Evolutionary conservation across 2,797 vertebrate genomes (phyloP).

Genomic region (Sphenodon punctatus): DNA sequence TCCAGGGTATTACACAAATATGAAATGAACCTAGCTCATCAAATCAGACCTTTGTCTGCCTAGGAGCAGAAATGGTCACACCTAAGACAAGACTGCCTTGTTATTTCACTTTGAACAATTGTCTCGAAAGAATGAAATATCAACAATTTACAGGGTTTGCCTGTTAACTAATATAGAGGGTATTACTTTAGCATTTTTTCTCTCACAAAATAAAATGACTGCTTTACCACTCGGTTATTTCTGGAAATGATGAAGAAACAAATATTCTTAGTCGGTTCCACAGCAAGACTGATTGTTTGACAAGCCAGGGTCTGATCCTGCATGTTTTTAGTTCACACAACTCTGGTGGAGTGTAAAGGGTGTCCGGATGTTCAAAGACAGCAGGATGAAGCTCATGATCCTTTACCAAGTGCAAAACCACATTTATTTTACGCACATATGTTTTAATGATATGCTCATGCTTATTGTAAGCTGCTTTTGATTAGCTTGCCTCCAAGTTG

Average conservation of each 20-base stretch:
- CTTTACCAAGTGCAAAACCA: accelerated
- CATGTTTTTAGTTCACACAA: not conserved
- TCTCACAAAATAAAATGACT: constrained; percentile 20
- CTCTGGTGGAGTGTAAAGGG: not conserved
- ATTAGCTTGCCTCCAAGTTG: not conserved
- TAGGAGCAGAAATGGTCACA: constrained; percentile 62
- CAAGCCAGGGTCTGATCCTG: not conserved
- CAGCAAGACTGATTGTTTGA: not conserved
- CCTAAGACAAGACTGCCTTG: constrained; percentile 65
- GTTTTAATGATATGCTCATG: not conserved
- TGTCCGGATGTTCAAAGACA: not conserved
- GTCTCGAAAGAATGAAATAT: constrained; percentile 52
- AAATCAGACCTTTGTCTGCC: constrained; percentile 67
- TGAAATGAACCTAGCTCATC: constrained; percentile 77
- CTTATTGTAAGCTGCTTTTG: not conserved
- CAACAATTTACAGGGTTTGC: constrained; percentile 38
- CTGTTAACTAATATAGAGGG: constrained; percentile 54
- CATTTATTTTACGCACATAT: not conserved
- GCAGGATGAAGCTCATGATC: not conserved
- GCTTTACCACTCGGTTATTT: constrained; percentile 17
- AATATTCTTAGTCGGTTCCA: constrained; percentile 18
- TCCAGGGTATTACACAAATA: constrained; percentile 85
- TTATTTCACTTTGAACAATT: constrained; percentile 64
- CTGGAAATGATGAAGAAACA: constrained; percentile 12
- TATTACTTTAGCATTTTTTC: constrained; percentile 50